phyloP scores from a whole-genome alignment of 2,113 vertebrate species.

The Pedetes capensis region DNA sequence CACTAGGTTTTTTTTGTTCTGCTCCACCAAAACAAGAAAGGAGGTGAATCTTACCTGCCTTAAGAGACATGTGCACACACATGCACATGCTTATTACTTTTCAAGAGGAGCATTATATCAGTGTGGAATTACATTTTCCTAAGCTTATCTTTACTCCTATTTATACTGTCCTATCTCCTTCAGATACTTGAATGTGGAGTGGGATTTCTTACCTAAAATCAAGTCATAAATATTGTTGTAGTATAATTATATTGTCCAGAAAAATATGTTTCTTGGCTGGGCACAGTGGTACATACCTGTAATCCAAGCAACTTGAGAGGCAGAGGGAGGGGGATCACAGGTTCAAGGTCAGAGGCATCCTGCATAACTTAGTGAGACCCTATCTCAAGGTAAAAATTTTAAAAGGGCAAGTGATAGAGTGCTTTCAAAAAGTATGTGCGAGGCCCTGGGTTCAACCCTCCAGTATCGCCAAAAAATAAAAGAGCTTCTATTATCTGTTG shows the following conservation, averaged over 20 bases:
- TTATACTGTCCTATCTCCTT: neutral
- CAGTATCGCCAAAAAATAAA: too few relatives aligned
- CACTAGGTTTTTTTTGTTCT: neutral
- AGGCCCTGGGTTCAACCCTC: too few relatives aligned
- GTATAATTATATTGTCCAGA: neutral
- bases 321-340: too few relatives aligned
- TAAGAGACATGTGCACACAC: neutral
- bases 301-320: too few relatives aligned
- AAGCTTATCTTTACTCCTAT: neutral
- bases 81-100: neutral
- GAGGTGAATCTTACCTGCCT: neutral
- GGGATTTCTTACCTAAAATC: constrained; percentile 10
- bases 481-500: neutral
- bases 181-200: neutral
- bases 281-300: too few relatives aligned
- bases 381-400: too few relatives aligned
- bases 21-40: neutral
- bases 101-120: neutral
- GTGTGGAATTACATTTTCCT: neutral
- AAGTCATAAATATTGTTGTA: neutral
- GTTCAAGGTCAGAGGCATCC: too few relatives aligned
- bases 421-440: too few relatives aligned
- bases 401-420: too few relatives aligned
- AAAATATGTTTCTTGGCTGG: too few relatives aligned
- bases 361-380: too few relatives aligned